Evolutionary conservation across 2,797 vertebrate species (phyloP).

Genomic region (Pampus argenteus): DNA sequence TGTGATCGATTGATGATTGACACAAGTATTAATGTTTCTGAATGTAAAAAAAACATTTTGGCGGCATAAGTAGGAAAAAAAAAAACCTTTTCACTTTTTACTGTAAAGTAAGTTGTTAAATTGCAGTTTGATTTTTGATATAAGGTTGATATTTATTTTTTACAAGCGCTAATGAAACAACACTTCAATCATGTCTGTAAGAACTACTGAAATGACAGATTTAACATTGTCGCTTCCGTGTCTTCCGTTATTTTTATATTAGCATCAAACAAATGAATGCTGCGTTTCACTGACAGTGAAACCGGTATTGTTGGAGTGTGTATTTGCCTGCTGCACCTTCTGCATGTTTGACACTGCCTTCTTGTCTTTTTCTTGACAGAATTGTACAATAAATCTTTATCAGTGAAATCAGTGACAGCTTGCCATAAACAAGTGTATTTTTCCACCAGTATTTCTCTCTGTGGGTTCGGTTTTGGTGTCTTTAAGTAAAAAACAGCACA

Average conservation of each 20-base stretch:
- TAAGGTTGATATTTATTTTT: slow-evolving; percentile 69
- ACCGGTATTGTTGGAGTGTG: slow-evolving; percentile 29
- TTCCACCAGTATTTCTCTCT: too few species aligned
- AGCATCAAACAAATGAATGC: slow-evolving; percentile 29
- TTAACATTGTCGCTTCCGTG: neutral
- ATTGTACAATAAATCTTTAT: slow-evolving; percentile 57
- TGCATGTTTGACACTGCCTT: slow-evolving; percentile 53
- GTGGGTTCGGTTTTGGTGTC: slow-evolving; percentile 23
- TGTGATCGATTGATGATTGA: slow-evolving; percentile 47
- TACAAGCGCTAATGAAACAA: slow-evolving; percentile 37
- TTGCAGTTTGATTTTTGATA: slow-evolving; percentile 50
- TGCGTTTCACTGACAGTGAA: slow-evolving; percentile 46
- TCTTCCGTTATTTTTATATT: slow-evolving; percentile 40
- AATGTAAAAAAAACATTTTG: slow-evolving; percentile 48
- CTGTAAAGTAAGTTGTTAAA: slow-evolving; percentile 28
- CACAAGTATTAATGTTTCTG: slow-evolving; percentile 50
- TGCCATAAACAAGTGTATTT: neutral
- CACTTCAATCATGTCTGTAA: slow-evolving; percentile 25
- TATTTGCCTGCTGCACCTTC: slow-evolving; percentile 46
- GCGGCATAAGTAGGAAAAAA: slow-evolving; percentile 28
- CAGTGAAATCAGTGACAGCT: slow-evolving; percentile 17
- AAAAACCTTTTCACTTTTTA: slow-evolving; percentile 36
- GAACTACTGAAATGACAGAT: slow-evolving; percentile 34
- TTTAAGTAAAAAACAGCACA: neutral
- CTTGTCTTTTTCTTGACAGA: slow-evolving; percentile 28